phyloP scores from a whole-genome alignment of 2,113 vertebrate genomes.

The Hippocampus abdominalis region DNA sequence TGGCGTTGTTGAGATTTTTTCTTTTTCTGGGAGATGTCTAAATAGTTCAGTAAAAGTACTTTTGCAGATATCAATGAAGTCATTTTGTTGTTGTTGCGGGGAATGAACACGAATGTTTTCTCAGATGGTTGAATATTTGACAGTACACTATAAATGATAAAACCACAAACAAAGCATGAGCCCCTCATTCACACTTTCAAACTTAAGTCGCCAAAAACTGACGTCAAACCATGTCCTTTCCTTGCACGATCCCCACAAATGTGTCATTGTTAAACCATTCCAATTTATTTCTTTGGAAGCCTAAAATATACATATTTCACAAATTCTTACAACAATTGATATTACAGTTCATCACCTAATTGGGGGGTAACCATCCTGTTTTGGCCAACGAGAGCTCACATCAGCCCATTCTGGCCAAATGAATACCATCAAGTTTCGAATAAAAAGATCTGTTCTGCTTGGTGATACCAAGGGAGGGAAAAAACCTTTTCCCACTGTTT shows the following conservation, averaged over 20 bases:
- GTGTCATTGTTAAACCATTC: conserved; percentile 65
- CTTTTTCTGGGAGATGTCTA: conserved; percentile 15
- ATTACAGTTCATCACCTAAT: conserved; percentile 64
- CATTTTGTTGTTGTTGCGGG: conserved; percentile 63
- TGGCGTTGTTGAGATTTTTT: conserved; percentile 19
- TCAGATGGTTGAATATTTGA: conserved; percentile 35
- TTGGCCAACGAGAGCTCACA: conserved; percentile 52
- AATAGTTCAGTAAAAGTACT: conserved; percentile 59
- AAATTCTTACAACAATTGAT: conserved; percentile 72
- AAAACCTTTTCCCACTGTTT: conserved; percentile 15
- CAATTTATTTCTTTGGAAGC: conserved; percentile 73
- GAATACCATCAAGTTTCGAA: conserved; percentile 44
- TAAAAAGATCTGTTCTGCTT: conserved; percentile 36
- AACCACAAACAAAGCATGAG: neutral
- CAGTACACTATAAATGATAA: conserved; percentile 24
- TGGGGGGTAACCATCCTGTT: conserved; percentile 40
- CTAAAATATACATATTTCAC: conserved; percentile 77
- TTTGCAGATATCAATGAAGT: conserved; percentile 59
- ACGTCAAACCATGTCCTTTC: conserved; percentile 34
- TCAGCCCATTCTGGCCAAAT: conserved; percentile 35
- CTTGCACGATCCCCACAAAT: conserved; percentile 43
- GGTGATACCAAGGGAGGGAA: conserved; percentile 28
- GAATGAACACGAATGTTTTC: conserved; percentile 56
- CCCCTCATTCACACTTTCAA: conserved; percentile 35
- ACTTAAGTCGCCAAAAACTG: conserved; percentile 23